These are phyloP conservation scores for Arctocebus calabarensis DNA, from an alignment of 2,797 vertebrate species.

Conservation along the genomic window DNA sequence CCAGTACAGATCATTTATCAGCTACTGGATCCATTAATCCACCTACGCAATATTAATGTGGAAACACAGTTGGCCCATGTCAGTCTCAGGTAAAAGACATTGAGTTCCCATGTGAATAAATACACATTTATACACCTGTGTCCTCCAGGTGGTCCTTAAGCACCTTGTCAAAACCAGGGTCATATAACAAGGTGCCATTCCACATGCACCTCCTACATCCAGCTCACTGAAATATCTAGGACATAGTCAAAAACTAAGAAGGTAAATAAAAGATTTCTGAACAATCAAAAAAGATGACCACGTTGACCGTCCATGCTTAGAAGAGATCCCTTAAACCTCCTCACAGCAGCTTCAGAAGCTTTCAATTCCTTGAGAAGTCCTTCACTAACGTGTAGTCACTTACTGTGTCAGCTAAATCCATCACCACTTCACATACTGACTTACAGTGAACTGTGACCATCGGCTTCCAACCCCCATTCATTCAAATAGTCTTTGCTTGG, in stretches of 20 bases:
- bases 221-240: not conserved
- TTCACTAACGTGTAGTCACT: not conserved
- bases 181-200: not conserved
- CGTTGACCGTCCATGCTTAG: not conserved
- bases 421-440: not conserved
- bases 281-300: not conserved
- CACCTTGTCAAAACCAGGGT: not conserved
- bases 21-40: not conserved
- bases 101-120: not conserved
- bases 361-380: not conserved
- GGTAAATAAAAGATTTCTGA: conserved; percentile 22
- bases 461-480: not conserved
- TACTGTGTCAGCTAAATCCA: conserved; percentile 6
- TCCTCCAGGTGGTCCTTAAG: not conserved
- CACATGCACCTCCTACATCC: not conserved
- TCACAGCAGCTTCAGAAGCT: conserved; percentile 12
- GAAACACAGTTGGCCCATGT: not conserved
- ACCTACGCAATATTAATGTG: not conserved
- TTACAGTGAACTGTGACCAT: not conserved
- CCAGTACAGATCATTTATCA: not conserved
- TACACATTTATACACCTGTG: not conserved
- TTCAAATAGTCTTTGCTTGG: not conserved
- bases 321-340: not conserved
- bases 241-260: conserved; percentile 11
- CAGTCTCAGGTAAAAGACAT: not conserved